Evolutionary conservation across 2,888 invertebrate genomes (phyloP), one percentile per base, ranked within the genome.

Genomic region (Drosophila heteroneura): DNA sequence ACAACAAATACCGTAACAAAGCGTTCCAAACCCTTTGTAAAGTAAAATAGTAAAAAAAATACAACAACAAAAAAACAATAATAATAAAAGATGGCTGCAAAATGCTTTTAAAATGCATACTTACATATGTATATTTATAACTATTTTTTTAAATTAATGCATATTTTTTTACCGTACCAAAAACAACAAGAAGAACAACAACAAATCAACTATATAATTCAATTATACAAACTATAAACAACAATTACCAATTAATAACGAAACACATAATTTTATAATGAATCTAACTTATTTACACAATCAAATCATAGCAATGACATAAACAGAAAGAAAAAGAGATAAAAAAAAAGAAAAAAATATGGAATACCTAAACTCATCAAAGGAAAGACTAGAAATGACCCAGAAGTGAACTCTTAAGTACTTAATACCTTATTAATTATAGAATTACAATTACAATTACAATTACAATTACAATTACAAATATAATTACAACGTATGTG

Each of bases 71-170:
- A 39, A 5, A 16, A 47, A 47, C 5, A 26, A 9, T 26, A 47
- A 26, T 26, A 26, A 47, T 26, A 26, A 26, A 16, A 47, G 47
- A 76, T 76, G 76, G 70, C 76, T 67, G 65, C 77, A 72, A 69
- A 76, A 64, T 67, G 75, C 70, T 76, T 70, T 60, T 54, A 52
- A 58, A 47, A 62, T 74, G 37, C 61, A 80, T 49, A 47, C 44
- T 53, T 65, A 28, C 44, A 67, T 33, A 63, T 41, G 28, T 30
- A 77, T 75, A 71, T 70, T 77, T 68, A 72, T 61, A 75, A 72
- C 74, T 85, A 80, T 78, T 78, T 84, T 88, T 85, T 77, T 52
- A 81, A 83, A 82, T 84, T 76, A 74, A 80, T 73, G 71, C 78
- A 73, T 85, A 85, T 89, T 86, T 85, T 88, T 89, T 84, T 78